Conservation (phyloP, 2,888 invertebrate genomes). For the Hirtodrosophila duncani region DNA sequence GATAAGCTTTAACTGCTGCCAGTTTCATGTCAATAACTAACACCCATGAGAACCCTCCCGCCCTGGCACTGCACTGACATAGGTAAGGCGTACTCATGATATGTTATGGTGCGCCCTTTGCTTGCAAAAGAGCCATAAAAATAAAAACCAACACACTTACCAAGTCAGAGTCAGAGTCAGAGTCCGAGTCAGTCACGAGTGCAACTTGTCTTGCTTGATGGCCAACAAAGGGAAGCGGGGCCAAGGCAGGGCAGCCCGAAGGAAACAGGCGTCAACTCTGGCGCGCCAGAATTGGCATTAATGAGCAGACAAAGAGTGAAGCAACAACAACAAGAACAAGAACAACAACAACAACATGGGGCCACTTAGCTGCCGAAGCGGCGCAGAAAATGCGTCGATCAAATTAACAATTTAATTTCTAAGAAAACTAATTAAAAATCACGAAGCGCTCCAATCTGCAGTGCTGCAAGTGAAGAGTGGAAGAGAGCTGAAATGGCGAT, state of each 20-base stretch:
- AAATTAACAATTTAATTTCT: constrained; percentile 77
- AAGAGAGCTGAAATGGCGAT: neutral
- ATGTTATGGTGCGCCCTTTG: neutral
- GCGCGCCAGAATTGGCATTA: constrained; percentile 73
- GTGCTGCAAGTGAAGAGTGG: constrained; percentile 39
- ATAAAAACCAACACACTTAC: constrained; percentile 19
- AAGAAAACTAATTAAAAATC: constrained; percentile 77
- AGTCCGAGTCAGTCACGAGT: constrained; percentile 38
- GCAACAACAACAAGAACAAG: constrained; percentile 17
- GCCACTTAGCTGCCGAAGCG: constrained; percentile 54
- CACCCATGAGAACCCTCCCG: constrained; percentile 14
- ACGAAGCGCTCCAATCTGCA: constrained; percentile 50
- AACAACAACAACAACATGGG: constrained; percentile 29
- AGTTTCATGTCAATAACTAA: constrained; percentile 28
- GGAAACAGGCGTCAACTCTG: constrained; percentile 61
- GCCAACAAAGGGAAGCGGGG: constrained; percentile 14
- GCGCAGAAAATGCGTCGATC: constrained; percentile 68
- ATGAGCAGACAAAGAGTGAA: constrained; percentile 67
- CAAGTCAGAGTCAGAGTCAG: no score
- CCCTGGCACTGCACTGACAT: constrained; percentile 18
- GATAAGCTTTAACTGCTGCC: constrained; percentile 4
- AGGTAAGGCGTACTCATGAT: constrained; percentile 4
- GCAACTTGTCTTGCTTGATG: constrained; percentile 39
- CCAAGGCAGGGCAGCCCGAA: neutral
- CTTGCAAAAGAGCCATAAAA: constrained; percentile 27